These are phyloP conservation scores for Xanthorhoe spadicearia DNA, from an alignment of 2,888 invertebrate genomes.

Conservation along the genomic window DNA sequence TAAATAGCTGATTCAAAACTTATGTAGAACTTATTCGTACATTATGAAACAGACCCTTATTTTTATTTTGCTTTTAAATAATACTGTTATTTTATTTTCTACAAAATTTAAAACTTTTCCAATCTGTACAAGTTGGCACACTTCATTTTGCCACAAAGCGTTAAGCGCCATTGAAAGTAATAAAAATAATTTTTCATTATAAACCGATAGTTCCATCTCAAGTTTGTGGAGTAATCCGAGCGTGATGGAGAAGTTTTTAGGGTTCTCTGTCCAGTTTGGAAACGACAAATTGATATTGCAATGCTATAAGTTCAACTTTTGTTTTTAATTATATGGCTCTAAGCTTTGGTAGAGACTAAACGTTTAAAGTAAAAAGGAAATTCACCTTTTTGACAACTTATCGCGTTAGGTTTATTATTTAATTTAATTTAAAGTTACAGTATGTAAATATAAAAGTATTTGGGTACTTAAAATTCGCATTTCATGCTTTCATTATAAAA, in stretches of 20 bases:
- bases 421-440: no score
- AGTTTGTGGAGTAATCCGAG: conserved; percentile 32
- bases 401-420: no score
- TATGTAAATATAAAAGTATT: no score
- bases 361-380: no score
- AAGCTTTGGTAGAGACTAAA: no score
- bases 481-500: no score
- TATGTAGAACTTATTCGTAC: no score
- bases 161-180: conserved; percentile 29
- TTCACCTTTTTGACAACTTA: no score
- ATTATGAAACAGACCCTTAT: no score
- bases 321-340: no score
- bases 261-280: conserved; percentile 13
- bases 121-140: conserved; percentile 27
- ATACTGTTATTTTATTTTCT: conserved; percentile 3
- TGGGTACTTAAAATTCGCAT: no score
- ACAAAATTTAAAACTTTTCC: conserved; percentile 23
- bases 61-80: conserved; percentile 4
- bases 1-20: no score
- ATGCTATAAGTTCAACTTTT: not conserved
- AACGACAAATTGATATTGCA: not conserved
- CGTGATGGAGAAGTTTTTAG: conserved; percentile 26
- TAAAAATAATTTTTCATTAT: conserved; percentile 36
- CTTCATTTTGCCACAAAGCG: conserved; percentile 28
- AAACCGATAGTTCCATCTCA: conserved; percentile 34